phyloP scores from a whole-genome alignment of 2,888 invertebrate genomes.

The Lasioglossum marginatum region DNA sequence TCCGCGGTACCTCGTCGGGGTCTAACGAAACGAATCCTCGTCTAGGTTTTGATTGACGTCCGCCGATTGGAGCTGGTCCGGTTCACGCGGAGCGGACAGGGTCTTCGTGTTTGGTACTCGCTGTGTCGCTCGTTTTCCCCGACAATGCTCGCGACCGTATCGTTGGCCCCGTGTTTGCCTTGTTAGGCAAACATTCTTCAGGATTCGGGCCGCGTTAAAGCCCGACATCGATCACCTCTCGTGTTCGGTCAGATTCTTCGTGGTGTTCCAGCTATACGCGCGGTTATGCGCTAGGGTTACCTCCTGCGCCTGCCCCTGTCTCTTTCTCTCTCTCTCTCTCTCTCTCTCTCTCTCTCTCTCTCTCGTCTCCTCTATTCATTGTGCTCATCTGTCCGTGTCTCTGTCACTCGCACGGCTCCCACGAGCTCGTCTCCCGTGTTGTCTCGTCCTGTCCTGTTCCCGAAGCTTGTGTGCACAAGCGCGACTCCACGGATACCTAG shows the following conservation, averaged over 20 bases:
- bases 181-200: conserved; percentile 75
- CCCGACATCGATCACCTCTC: conserved; percentile 75
- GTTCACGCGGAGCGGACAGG: conserved; percentile 57
- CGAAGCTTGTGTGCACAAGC: conserved; percentile 25
- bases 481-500: conserved; percentile 49
- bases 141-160: conserved; percentile 64
- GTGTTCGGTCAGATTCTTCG: conserved; percentile 58
- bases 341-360: not conserved
- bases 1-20: not conserved
- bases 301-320: conserved; percentile 37
- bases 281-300: conserved; percentile 49
- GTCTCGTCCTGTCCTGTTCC: not conserved
- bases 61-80: conserved; percentile 41
- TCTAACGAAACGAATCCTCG: conserved; percentile 43
- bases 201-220: conserved; percentile 70
- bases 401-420: conserved; percentile 51
- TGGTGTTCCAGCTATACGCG: conserved; percentile 44
- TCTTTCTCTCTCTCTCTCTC: too few relatives aligned
- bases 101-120: conserved; percentile 63
- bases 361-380: conserved; percentile 42
- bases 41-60: conserved; percentile 65
- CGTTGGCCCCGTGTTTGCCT: conserved; percentile 71
- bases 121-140: conserved; percentile 60
- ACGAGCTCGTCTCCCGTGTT: conserved; percentile 32
- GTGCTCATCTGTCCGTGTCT: conserved; percentile 42